A percentile compares a stretch with the other conserved stretches of the same genome.
phyloP scores from a whole-genome alignment of 1,140 invertebrate genomes.

The Portunus trituberculatus region DNA sequence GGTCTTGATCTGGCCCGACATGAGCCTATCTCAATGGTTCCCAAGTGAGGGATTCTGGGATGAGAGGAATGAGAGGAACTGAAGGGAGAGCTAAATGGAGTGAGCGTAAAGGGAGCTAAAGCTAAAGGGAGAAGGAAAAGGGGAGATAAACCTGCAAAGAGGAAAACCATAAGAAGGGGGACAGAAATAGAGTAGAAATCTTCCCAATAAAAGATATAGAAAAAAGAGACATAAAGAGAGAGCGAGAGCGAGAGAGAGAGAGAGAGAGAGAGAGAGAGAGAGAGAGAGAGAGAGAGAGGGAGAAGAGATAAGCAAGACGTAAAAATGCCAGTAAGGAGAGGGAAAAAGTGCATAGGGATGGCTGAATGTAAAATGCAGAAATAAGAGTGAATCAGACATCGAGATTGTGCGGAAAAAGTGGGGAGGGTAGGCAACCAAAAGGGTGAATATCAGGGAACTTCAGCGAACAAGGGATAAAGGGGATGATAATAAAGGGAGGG shows the following conservation, averaged over 20 bases:
- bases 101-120: background rate
- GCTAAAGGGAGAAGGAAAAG: no score
- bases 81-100: background rate
- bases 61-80: background rate
- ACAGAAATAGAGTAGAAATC: background rate
- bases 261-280: no score
- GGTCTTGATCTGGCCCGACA: background rate
- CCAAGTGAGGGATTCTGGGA: background rate
- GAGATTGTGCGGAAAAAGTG: background rate
- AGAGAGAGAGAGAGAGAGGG: background rate
- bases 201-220: no score
- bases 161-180: background rate
- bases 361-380: background rate
- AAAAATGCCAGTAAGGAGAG: background rate
- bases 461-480: background rate
- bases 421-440: background rate
- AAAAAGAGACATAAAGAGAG: no score
- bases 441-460: conserved; percentile 10
- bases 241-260: no score
- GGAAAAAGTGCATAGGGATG: background rate
- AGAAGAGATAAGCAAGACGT: background rate
- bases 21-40: background rate
- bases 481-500: conserved; percentile 21
- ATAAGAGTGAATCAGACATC: conserved; percentile 2
- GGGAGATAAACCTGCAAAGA: background rate